These are phyloP conservation scores for Hedya salicella DNA, from an alignment of 2,888 invertebrate genomes.

Conservation along the genomic window DNA sequence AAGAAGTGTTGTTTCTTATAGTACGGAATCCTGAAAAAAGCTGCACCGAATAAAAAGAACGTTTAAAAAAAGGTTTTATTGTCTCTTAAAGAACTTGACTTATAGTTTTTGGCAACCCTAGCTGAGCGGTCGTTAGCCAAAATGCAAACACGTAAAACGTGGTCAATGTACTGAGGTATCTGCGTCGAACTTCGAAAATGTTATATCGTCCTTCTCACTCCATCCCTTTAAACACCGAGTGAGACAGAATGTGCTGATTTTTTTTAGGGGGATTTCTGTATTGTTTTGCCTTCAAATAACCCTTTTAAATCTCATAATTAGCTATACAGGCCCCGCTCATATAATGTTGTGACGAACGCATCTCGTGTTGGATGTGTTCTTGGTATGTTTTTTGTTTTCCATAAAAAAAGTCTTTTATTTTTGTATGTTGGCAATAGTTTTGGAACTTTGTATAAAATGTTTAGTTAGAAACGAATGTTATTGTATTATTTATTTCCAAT, in stretches of 20 bases:
- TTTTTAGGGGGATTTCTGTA: not conserved
- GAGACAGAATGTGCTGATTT: slow-evolving; percentile 3
- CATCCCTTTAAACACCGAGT: slow-evolving; percentile 10
- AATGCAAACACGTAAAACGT: slow-evolving; percentile 38
- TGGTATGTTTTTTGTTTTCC: slow-evolving; percentile 12
- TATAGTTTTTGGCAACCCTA: slow-evolving; percentile 59
- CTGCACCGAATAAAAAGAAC: not conserved
- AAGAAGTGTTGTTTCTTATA: not conserved
- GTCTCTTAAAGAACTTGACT: slow-evolving; percentile 51
- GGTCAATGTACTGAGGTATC: slow-evolving; percentile 44
- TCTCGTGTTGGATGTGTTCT: slow-evolving; percentile 15
- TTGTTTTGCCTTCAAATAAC: slow-evolving; percentile 10
- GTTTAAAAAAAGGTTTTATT: slow-evolving; percentile 31
- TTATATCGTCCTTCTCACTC: slow-evolving; percentile 14
- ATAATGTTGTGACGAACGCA: slow-evolving; percentile 2
- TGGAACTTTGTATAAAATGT: too few species aligned
- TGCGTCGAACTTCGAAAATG: slow-evolving; percentile 6
- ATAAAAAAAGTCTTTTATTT: not conserved
- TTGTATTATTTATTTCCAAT: too few species aligned
- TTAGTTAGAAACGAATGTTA: too few species aligned
- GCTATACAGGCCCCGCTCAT: not conserved
- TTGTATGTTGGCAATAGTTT: not conserved
- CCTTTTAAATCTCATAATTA: slow-evolving; percentile 11
- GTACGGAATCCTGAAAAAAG: slow-evolving; percentile 2
- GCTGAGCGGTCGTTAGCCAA: slow-evolving; percentile 49